These are phyloP conservation scores for honey bee (Apis mellifera) DNA, from an alignment of 1,140 invertebrate species.

Conservation along the genomic window Amel_HAv3.1 CM009944.2:9404001-9404500, in stretches of 20 bases:
- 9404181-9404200: constrained; percentile 5
- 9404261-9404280: not conserved
- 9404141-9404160: constrained; percentile 32
- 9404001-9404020: constrained; percentile 2
- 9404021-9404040: constrained; percentile 36
- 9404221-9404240: constrained; percentile 2
- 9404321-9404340: not conserved
- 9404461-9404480: constrained; percentile 57
- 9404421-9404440: not conserved
- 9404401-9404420: constrained; percentile 2
- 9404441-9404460: not conserved
- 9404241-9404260: too few relatives aligned
- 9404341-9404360: not conserved
- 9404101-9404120: constrained; percentile 20
- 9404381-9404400: too few relatives aligned
- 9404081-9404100: constrained; percentile 28
- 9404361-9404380: too few relatives aligned
- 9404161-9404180: constrained; percentile 15
- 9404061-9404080: constrained; percentile 12
- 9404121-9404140: not conserved
- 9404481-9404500: constrained; percentile 71
- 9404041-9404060: constrained; percentile 38
- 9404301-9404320: not conserved
- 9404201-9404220: constrained; percentile 5
- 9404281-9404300: not conserved